phyloP scores from a whole-genome alignment of 2,888 invertebrate genomes.

The Drosophila longiperda region DNA sequence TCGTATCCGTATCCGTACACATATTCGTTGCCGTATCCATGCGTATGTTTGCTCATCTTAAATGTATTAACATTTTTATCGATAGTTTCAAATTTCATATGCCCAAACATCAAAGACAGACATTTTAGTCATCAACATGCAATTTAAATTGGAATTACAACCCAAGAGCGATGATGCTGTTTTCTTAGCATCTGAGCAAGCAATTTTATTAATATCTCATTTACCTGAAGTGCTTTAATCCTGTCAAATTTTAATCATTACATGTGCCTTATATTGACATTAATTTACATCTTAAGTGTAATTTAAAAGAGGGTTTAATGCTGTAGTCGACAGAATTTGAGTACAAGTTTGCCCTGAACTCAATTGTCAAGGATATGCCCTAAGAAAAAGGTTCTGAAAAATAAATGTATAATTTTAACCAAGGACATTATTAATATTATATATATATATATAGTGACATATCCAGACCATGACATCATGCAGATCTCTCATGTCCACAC shows the following conservation, averaged over 20 bases:
- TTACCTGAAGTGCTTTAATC: constrained; percentile 16
- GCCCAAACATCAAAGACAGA: constrained; percentile 67
- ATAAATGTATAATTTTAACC: neutral
- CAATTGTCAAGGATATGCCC: neutral
- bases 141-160: constrained; percentile 53
- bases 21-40: neutral
- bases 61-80: constrained; percentile 70
- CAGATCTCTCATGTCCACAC: too few species aligned
- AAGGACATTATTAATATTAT: too few species aligned
- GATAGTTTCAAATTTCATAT: constrained; percentile 74
- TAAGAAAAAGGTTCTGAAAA: neutral
- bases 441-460: too few species aligned
- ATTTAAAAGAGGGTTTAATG: neutral
- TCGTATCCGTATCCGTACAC: constrained; percentile 15
- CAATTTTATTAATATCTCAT: constrained; percentile 25
- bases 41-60: constrained; percentile 49
- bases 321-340: neutral
- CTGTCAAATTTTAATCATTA: neutral
- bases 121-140: constrained; percentile 28
- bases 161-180: constrained; percentile 19
- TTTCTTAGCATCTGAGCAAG: neutral
- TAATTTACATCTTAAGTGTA: neutral
- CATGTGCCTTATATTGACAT: neutral
- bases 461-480: too few species aligned
- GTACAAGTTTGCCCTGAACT: rapidly evolving